Base-by-base conservation (phyloP, 2,113 vertebrate genomes). In the Ptychochromis oligacanthus region DNA sequence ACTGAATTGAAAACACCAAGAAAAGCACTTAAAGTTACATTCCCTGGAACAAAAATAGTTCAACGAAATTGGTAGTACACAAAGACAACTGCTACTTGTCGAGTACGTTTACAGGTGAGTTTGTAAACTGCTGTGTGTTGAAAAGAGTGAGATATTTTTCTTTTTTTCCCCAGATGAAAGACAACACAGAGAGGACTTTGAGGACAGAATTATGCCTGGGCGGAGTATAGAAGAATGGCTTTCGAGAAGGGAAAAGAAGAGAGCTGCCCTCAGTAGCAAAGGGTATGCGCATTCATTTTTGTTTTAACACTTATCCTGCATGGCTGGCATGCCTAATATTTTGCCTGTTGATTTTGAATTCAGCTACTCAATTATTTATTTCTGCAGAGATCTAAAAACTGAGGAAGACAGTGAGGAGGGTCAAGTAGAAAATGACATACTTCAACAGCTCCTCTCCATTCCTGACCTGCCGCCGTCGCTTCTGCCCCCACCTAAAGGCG, bases 191-290 rank as follows among this genome's bases (percentile, higher is more conserved):
- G 96, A 97, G 77, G 81, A 89, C 15, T 86, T 56, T 31, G 78
- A 87, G 2, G 83, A 93, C 46, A 78, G 87, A 2, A 70, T 34
- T 17, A 31, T 74, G 86, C 11, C 75, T 87, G 92, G 90, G 3
- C 95, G 95, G 77, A 94, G 82, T 49, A 70, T 97, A 4, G 96
- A 97, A 61, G 96, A 97, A 22, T 99, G 98, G 98, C 95, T 99
- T 83, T 94, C 95, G 58, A 96, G 95, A 94, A 95, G 97, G 83
- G 95, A 96, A 20, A 97, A 97, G 94, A 96, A 92, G 26, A 94
- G 91, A 88, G 94, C 92, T 2, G 26, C 85, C 0, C 83, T 92
- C 38, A 83, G 92, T 46, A 96, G 92, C 46, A 95, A 94, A 95
- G 97, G 96, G 98, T 99, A 95, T 12, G 74, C 8, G 43, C 36